Base-by-base conservation (phyloP, 2,797 vertebrate genomes). In the Xenops minutus region DNA sequence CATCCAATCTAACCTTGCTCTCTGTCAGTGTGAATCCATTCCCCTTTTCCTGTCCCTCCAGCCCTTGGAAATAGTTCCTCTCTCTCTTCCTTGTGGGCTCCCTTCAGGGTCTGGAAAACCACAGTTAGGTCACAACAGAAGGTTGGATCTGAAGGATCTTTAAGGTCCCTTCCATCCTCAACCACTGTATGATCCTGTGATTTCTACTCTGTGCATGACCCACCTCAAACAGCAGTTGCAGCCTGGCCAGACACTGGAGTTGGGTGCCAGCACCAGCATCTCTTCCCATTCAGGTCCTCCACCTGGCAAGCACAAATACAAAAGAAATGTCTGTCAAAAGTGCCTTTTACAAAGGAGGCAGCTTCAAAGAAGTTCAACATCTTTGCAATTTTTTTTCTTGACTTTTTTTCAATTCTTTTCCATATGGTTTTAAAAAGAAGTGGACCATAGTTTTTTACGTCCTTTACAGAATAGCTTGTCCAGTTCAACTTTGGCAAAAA, bases 141-240 rank as follows among this genome's bases (percentile, higher is more conserved):
- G 6, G 1, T 3, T 81, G 54, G 48, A 23, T 20, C 22, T 23
- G 66, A 14, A 13, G 59, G 24, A 34, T 6, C 27, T 68, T 62
- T 29, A 43, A 68, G 27, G 27, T 55, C 15, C 27, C 7, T 61
- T 68, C 26, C 48, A 29, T 10, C 12, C 10, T 4, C 12, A 75
- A n/a, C 34, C 41, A 36, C 59, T 34, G 39, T 8, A 27, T 24
- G 23, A 51, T n/a, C 15, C 43, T 37, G 16, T 15, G 12, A 7
- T 72, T 85, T 66, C 59, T 15, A 7, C 2, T 1, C 10, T 3
- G 19, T 4, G 0, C 5, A 4, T 54, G 11, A 17, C 58, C 21
- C 37, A 36, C 12, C 16, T 23, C 10, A 51, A 24, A 19, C 2
- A 3, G 9, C 0, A 3, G 7, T 14, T 0, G 0, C 32, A 85